phyloP scores from a whole-genome alignment of 2,113 vertebrate species.

The Phycodurus eques region DNA sequence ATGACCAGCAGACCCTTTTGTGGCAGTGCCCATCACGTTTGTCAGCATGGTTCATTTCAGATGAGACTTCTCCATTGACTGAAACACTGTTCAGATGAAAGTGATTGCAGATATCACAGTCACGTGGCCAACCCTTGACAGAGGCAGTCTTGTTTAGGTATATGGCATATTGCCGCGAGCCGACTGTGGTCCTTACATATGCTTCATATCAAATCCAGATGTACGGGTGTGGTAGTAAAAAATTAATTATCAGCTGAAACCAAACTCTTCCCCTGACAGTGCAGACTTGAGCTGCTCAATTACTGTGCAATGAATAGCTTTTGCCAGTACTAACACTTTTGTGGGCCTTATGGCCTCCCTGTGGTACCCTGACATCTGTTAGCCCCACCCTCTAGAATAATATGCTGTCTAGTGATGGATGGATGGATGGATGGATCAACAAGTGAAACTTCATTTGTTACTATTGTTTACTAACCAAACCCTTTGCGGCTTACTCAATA shows the following conservation, averaged over 20 bases:
- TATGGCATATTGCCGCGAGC: slow-evolving; percentile 8
- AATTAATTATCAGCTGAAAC: slow-evolving; percentile 43
- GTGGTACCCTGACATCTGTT: slow-evolving; percentile 28
- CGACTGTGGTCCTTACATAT: slow-evolving; percentile 12
- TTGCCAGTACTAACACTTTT: slow-evolving; percentile 17
- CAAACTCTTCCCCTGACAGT: slow-evolving; percentile 32
- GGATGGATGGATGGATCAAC: slow-evolving; percentile 15
- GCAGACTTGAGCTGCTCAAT: slow-evolving; percentile 9
- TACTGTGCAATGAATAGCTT: slow-evolving; percentile 21
- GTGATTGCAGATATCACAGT: background rate
- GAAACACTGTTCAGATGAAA: slow-evolving; percentile 14
- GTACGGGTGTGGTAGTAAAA: slow-evolving; percentile 17
- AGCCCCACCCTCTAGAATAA: slow-evolving; percentile 51
- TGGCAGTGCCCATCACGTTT: background rate
- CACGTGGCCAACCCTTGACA: slow-evolving; percentile 1
- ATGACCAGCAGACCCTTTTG: background rate
- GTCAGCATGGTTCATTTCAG: background rate
- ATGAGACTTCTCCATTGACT: background rate
- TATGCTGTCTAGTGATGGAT: slow-evolving; percentile 37
- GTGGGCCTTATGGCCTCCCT: slow-evolving; percentile 16
- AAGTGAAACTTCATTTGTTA: background rate
- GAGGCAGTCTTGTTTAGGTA: background rate
- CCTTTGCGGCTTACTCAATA: slow-evolving; percentile 18
- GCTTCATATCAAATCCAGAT: slow-evolving; percentile 33
- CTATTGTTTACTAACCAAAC: slow-evolving; percentile 25